Base-by-base conservation (phyloP, 2,888 invertebrate genomes). In the Matsumyia berberina region DNA sequence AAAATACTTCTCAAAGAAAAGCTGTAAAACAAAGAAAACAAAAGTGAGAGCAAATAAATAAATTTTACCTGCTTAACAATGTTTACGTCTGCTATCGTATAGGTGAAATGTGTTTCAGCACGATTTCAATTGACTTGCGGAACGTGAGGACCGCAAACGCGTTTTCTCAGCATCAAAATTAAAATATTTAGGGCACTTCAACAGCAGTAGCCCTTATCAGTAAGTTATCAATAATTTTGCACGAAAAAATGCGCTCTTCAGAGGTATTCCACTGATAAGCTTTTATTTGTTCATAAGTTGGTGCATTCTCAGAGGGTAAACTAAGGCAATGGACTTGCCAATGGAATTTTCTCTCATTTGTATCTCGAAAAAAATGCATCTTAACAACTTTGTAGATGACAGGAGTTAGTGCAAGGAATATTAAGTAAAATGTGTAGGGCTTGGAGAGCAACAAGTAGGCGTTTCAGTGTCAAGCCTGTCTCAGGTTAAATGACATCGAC, bases 311-410 rank as follows among this genome's bases (percentile, higher is more conserved):
- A n/a, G 24, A 9, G 9, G 49, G n/a, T 2, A 29, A 49, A 49
- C n/a, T 49, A 15, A 53, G 15, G 53, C 33, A 39, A 39, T 39
- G 58, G 39, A 37, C 58, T 19, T 15, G 0, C 39, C 4, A 29
- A 62, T 46, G 62, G 62, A 44, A 62, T 62, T 62, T 44, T 44
- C 44, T 60, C 44, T 60, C 44, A 60, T 44, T 42, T 60, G 15
- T 31, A 44, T 60, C 60, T 7, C 1, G 24, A 17, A n/a, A 11
- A 29, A n/a, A 15, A 33, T n/a, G n/a, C 24, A 19, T 17, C 4
- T 19, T 9, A 46, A 19, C 5, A 5, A 8, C 3, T 17, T 42
- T 15, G 1, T 42, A 7, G 7, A 1, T 12, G 11, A 9, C 7
- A 11, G 12, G 0, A 6, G 8, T 46, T 15, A 8, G 58, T 60